These are phyloP conservation scores for Morpho deidamia DNA, from an alignment of 2,888 invertebrate genomes.

Conservation along the genomic window DNA sequence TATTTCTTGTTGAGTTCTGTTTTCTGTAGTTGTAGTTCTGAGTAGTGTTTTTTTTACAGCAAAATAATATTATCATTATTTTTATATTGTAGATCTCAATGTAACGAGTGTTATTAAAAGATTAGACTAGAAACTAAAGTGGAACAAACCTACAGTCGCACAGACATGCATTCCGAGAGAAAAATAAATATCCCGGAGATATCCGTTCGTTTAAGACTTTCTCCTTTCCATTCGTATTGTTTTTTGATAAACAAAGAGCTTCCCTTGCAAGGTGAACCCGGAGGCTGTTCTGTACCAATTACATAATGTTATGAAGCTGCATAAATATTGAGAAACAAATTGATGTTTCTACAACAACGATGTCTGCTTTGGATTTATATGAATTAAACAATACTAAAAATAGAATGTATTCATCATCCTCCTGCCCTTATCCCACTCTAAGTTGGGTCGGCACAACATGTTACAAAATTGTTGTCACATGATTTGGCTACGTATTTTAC, in stretches of 20 bases:
- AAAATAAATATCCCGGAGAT: conserved; percentile 39
- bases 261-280: conserved; percentile 23
- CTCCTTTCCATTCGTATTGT: conserved; percentile 26
- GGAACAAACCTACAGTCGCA: conserved; percentile 36
- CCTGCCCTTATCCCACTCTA: too few relatives aligned
- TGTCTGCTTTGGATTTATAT: too few relatives aligned
- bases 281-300: conserved; percentile 20
- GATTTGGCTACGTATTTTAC: too few relatives aligned
- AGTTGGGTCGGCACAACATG: too few relatives aligned
- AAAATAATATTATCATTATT: too few relatives aligned
- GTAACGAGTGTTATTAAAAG: background rate
- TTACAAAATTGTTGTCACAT: too few relatives aligned
- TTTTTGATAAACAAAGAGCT: conserved; percentile 26
- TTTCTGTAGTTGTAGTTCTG: too few relatives aligned
- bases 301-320: conserved; percentile 11
- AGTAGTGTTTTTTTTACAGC: too few relatives aligned
- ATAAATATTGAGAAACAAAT: background rate
- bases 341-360: background rate
- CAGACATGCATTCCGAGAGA: conserved; percentile 26
- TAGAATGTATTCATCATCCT: background rate
- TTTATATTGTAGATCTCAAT: too few relatives aligned
- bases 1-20: too few relatives aligned
- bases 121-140: conserved; percentile 4
- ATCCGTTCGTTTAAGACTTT: conserved; percentile 27
- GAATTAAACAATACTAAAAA: background rate